Percentiles rank a stretch among this genome's conserved stretches.
These are phyloP conservation scores for Bubo bubo DNA, from an alignment of 2,113 vertebrate genomes.

Conservation along the genomic window DNA sequence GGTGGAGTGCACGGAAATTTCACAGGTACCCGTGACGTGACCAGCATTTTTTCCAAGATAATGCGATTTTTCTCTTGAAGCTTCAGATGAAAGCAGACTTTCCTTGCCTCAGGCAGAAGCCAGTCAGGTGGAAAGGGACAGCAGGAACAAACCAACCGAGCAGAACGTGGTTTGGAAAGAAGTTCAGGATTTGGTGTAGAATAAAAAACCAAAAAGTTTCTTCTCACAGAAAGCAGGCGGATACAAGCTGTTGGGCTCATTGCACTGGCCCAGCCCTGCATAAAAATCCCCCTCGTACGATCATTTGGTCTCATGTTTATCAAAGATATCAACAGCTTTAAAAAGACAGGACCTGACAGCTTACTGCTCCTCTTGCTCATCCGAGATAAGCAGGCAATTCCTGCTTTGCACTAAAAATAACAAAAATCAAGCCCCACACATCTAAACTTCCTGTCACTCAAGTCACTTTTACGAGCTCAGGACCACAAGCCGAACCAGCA, in stretches of 20 bases:
- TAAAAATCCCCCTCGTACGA: rapidly evolving
- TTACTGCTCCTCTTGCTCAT: not conserved
- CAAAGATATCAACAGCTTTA: not conserved
- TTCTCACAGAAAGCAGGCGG: not conserved
- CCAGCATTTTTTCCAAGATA: not conserved
- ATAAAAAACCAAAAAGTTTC: no score
- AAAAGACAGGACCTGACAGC: not conserved
- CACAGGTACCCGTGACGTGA: not conserved
- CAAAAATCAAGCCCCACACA: not conserved
- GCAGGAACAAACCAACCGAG: not conserved
- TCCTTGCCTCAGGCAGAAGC: not conserved
- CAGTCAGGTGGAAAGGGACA: not conserved
- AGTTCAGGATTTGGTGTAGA: not conserved
- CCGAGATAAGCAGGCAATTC: not conserved
- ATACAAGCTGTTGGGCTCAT: not conserved
- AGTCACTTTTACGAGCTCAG: not conserved
- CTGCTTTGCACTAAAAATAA: not conserved
- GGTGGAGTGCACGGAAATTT: rapidly evolving
- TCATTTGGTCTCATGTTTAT: not conserved
- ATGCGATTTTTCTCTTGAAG: not conserved
- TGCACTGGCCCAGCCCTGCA: not conserved
- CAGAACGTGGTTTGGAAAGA: not conserved
- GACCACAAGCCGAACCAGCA: no score
- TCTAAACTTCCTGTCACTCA: not conserved
- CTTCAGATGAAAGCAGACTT: not conserved